Conservation (phyloP, 2,888 invertebrate genomes). For the Aleiodes leptofemur region DNA sequence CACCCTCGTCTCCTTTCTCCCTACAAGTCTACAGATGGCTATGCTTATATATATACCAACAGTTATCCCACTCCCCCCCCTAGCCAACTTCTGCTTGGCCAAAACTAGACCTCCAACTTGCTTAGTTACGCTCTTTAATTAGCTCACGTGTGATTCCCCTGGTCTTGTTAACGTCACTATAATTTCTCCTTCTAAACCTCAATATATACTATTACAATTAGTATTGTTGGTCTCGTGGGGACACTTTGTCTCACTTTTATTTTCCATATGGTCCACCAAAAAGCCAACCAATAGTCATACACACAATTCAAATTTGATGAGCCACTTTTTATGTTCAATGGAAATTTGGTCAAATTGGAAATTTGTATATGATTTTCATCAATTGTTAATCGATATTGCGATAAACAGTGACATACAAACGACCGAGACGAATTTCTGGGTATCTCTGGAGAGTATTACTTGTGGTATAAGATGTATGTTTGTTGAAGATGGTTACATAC, state of each 20-base stretch:
- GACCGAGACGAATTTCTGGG: slow-evolving; percentile 4
- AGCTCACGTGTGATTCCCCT: slow-evolving; percentile 38
- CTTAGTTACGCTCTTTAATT: slow-evolving; percentile 47
- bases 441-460: slow-evolving; percentile 12
- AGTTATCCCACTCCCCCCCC: slow-evolving; percentile 34
- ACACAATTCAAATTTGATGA: not conserved
- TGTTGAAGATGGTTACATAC: slow-evolving; percentile 30
- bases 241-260: slow-evolving; percentile 13
- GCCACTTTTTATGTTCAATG: not conserved
- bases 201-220: slow-evolving; percentile 41
- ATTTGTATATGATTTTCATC: slow-evolving; percentile 5
- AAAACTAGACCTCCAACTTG: slow-evolving; percentile 56
- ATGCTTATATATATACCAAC: slow-evolving; percentile 33
- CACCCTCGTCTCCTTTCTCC: slow-evolving; percentile 22
- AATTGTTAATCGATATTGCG: slow-evolving; percentile 9
- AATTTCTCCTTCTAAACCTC: slow-evolving; percentile 32
- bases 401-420: slow-evolving; percentile 23
- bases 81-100: slow-evolving; percentile 19
- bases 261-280: no score
- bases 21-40: not conserved
- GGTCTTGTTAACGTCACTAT: slow-evolving; percentile 44
- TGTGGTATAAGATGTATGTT: slow-evolving; percentile 1
- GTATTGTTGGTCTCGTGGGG: slow-evolving; percentile 32
- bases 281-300: not conserved
- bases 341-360: not conserved